Conservation (phyloP, 2,888 invertebrate genomes). For the Drosophila percnosoma region DNA sequence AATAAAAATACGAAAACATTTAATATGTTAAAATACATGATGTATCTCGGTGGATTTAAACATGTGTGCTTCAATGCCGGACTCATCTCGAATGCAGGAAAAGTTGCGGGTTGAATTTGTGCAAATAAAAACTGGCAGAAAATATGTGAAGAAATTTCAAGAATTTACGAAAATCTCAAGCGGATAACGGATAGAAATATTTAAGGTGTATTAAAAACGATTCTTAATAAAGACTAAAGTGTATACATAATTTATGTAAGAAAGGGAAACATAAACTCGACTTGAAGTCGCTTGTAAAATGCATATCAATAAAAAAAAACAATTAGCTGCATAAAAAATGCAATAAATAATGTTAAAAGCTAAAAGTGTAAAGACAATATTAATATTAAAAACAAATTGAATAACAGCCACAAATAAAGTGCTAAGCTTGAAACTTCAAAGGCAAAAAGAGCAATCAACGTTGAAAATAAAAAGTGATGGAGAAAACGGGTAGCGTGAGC, state of each 20-base stretch:
- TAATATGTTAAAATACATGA: constrained; percentile 32
- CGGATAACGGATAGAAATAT: neutral
- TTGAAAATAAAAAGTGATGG: constrained; percentile 59
- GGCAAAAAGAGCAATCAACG: neutral
- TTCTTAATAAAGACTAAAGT: neutral
- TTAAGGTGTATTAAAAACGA: neutral
- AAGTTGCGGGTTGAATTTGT: constrained; percentile 39
- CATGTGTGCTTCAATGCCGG: constrained; percentile 29
- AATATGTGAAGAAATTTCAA: neutral
- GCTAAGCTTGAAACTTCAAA: constrained; percentile 1
- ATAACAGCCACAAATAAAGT: neutral
- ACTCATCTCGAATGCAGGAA: constrained; percentile 32
- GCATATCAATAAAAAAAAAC: constrained; percentile 10
- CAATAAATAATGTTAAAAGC: constrained; percentile 2
- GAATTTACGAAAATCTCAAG: neutral
- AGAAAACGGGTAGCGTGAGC: constrained; percentile 70
- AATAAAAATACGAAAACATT: neutral
- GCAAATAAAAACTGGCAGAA: neutral
- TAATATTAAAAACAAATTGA: neutral
- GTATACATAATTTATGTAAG: neutral
- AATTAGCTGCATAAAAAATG: constrained; percentile 3
- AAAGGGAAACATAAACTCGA: neutral
- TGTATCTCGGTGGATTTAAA: constrained; percentile 6
- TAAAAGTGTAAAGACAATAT: neutral
- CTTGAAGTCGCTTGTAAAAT: neutral